phyloP scores from a whole-genome alignment of 2,113 vertebrate species.

The Scophthalmus maximus region DNA sequence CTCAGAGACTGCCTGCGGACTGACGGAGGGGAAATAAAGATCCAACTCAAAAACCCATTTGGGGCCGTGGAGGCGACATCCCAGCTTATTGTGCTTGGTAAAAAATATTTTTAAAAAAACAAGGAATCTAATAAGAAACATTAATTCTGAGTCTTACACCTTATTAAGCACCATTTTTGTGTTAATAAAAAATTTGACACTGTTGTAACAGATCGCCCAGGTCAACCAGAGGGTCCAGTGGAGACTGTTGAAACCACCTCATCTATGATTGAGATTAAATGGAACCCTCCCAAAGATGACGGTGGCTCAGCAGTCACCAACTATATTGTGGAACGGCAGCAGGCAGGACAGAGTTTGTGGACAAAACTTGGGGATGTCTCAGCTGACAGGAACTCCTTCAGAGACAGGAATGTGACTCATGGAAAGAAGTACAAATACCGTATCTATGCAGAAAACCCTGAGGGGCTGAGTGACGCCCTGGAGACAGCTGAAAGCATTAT shows the following conservation, averaged over 20 bases:
- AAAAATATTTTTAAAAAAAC: constrained; percentile 45
- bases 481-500: constrained; percentile 85
- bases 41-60: constrained; percentile 85
- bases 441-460: constrained; percentile 84
- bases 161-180: not conserved
- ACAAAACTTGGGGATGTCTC: constrained; percentile 82
- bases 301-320: constrained; percentile 84
- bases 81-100: constrained; percentile 84
- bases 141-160: not conserved
- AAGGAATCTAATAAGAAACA: constrained; percentile 55
- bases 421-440: constrained; percentile 88
- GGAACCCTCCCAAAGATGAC: constrained; percentile 85
- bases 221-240: constrained; percentile 86
- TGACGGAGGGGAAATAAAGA: constrained; percentile 86
- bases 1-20: constrained; percentile 83
- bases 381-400: constrained; percentile 79
- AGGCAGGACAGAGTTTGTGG: constrained; percentile 83
- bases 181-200: not conserved
- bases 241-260: constrained; percentile 80
- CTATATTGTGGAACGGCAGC: constrained; percentile 85
- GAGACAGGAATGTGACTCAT: constrained; percentile 80
- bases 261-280: constrained; percentile 81
- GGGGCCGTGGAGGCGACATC: constrained; percentile 80
- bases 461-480: constrained; percentile 84
- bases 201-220: constrained; percentile 82